Base-by-base conservation (phyloP, 2,888 invertebrate genomes). In the Ethmia dodecea region DNA sequence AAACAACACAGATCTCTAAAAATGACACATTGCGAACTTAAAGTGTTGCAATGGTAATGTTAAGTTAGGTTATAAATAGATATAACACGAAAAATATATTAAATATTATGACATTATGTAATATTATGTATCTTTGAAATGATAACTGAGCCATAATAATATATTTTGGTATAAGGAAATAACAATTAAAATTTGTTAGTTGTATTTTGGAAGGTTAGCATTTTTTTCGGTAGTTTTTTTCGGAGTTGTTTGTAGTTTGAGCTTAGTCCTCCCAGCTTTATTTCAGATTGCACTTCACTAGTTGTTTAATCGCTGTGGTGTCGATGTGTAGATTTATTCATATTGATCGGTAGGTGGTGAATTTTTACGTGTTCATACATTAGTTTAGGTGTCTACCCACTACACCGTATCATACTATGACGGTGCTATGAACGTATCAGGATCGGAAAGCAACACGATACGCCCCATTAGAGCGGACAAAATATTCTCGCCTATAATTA, bases 141-240 rank as follows among this genome's bases (percentile, higher is more conserved):
- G 64, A 74, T 70, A 78, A 80, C 69, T 72, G 72, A 79, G 84
- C 84, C 84, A 86, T 86, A 86, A 84, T 83, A 80, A 84, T 81
- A 81, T 84, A 84, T 84, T 86, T 86, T 86, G 84, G 84, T 81
- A 86, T 84, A 83, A 83, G 79, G 60, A 69, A 61, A 59, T 61
- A 56, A 70, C 60, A 60, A 52, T 39, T 63, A 60, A 64, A 71
- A 72, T 64, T 69, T 70, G 49, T 64, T 75, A 69, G 70, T 72
- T 71, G 44, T 61, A 59, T 52, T 51, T 45, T 43, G 38, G 31
- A 63, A 65, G 62, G 42, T 10, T 6, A 26, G 11, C 11, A 10
- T 26, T 25, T 37, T 50, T 57, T 52, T 51, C 38, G 38, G 42
- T 44, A 45, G 39, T 38, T 35, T 33, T 30, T 18, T 10, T 26